Evolutionary conservation across 2,113 vertebrate genomes (phyloP), one percentile per base, ranked within the genome.

Genomic region (Microtus pennsylvanicus): DNA sequence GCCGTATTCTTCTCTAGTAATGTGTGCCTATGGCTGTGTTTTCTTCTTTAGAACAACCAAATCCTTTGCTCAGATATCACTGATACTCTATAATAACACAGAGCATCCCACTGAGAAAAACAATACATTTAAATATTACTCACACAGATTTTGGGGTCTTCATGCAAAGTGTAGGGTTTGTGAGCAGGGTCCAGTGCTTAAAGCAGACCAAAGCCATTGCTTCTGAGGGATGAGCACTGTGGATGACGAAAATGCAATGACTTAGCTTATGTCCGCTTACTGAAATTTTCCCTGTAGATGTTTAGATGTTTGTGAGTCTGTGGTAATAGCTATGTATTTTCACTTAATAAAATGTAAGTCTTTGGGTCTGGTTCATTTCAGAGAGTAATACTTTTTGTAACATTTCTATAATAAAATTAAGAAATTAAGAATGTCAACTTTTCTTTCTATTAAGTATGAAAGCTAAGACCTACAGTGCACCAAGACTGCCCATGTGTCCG

Each of bases 191-290:
- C 11, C 22, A 21, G 10, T 4, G 16, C 4, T 38, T 10, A 38
- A 6, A 8, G 13, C 4, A 35, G 28, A 7, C 3, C 3, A 9
- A 16, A 16, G 19, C 1, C 19, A 16, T 17, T n/a, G 58, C 38
- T 4, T 24, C 93, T 89, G 38, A 52, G 22, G 72, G 50, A n/a
- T 24, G 65, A 35, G 16, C 21, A 78, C 21, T 61, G 26, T 30
- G 69, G 10, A 19, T 13, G 0, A 28, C 14, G 47, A 87, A 76
- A 78, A 70, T 45, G 0, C 0, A 2, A 47, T 33, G 21, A 26
- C 5, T 28, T 42, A 16, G 38, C 45, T 42, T 55, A 4, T 55
- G 11, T 13, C 19, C 11, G 0, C 4, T n/a, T 16, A 50, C 12
- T 38, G 8, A 61, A 61, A 9, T 1, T n/a, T n/a, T 70, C 35